These are phyloP conservation scores for Lacerta viridis DNA, from an alignment of 2,797 vertebrate species.

Conservation along the genomic window DNA sequence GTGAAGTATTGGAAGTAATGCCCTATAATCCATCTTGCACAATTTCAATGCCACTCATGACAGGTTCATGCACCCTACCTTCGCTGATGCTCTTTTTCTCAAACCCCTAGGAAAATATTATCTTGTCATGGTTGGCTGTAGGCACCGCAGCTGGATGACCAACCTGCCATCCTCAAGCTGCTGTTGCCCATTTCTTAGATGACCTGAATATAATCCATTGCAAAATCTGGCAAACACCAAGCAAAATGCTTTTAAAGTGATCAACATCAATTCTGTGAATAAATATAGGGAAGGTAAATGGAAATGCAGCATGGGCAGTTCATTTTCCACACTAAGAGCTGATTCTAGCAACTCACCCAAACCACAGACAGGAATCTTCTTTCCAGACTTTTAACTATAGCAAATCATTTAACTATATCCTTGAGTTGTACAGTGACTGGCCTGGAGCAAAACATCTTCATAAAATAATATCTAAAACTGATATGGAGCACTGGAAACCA, in stretches of 20 bases:
- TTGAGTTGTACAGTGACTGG: not conserved
- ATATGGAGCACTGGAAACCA: not conserved
- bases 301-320: not conserved
- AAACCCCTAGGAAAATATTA: not conserved
- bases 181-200: not conserved
- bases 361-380: not conserved
- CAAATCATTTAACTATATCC: constrained; percentile 6
- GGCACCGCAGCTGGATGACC: not conserved
- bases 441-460: constrained; percentile 31
- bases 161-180: not conserved
- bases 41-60: not conserved
- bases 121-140: not conserved
- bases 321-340: constrained; percentile 21
- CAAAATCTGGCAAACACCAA: not conserved
- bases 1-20: rapidly evolving
- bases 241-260: not conserved
- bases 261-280: not conserved
- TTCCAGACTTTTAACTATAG: not conserved
- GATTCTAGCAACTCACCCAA: rapidly evolving
- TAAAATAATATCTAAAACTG: not conserved
- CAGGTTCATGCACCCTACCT: not conserved
- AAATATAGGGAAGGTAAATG: not conserved
- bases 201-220: constrained; percentile 7
- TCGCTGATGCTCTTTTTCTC: not conserved
- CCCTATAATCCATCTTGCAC: not conserved